A percentile compares a stretch with the other conserved stretches of the same genome.
Evolutionary conservation across 2,888 invertebrate species (phyloP).

Genomic region (Stramonita haemastoma): DNA sequence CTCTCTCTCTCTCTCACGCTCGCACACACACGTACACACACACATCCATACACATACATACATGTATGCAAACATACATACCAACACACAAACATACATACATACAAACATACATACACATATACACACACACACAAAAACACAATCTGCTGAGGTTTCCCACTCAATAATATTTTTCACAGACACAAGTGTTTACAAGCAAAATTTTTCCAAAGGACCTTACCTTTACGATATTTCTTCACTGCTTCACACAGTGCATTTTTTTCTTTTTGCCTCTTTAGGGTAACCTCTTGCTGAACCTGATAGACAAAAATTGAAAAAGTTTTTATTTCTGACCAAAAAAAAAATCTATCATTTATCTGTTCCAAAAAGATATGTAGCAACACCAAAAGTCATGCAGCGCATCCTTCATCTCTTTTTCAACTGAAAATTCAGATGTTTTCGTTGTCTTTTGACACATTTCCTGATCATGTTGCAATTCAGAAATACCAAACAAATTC

Average conservation of each 20-base stretch:
- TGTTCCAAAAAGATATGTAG: too few relatives aligned
- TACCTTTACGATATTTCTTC: slow-evolving; percentile 86
- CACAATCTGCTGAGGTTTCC: slow-evolving; percentile 53
- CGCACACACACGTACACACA: slow-evolving; percentile 43
- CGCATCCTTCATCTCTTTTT: too few relatives aligned
- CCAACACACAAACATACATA: not conserved
- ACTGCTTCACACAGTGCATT: slow-evolving; percentile 93
- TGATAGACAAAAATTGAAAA: slow-evolving; percentile 44
- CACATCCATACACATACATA: not conserved
- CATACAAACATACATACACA: not conserved
- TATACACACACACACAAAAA: too few relatives aligned
- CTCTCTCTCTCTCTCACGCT: slow-evolving; percentile 46
- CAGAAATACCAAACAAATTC: too few relatives aligned
- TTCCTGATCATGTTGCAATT: too few relatives aligned
- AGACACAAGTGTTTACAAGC: too few relatives aligned
- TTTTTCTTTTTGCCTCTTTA: slow-evolving; percentile 92
- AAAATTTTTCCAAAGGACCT: not conserved
- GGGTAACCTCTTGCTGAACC: slow-evolving; percentile 88
- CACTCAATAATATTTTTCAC: too few relatives aligned
- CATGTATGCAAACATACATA: not conserved
- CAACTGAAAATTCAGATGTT: too few relatives aligned
- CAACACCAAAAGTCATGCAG: too few relatives aligned
- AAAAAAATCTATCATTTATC: too few relatives aligned
- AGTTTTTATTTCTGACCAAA: too few relatives aligned
- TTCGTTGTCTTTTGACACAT: too few relatives aligned